Evolutionary conservation across 2,113 vertebrate species (phyloP), one percentile per base, ranked within the genome.

Genomic region (Embiotoca jacksoni): DNA sequence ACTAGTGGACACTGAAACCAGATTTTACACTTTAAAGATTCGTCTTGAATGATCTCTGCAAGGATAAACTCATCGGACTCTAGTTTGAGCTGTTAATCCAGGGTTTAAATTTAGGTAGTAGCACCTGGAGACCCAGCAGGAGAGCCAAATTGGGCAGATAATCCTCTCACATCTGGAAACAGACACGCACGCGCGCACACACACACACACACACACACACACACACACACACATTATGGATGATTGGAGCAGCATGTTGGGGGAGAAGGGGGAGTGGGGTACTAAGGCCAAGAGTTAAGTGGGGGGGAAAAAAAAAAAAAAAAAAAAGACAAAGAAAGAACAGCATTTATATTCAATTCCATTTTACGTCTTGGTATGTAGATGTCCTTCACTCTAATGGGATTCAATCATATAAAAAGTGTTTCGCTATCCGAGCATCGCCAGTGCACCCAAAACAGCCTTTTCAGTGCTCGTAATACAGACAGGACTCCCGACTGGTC

Each of bases 391-490:
- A 69, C 76, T 89, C 70, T 85, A 84, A 71, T 72, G 60, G 66
- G 82, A 85, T 82, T 89, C 63, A 78, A 82, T 92, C 75, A 88
- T 91, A 92, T 86, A 92, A 93, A 90, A 92, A 89, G 67, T 62
- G 68, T 84, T 91, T 92, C 57, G 82, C 88, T 81, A 81, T 83
- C 59, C 3, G 36, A 52, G 84, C 75, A 69, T 84, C 30, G 23
- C 23, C 23, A 37, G 67, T 39, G 16, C 52, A 65, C 83, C 72
- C 72, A 72, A 47, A 78, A 68, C 79, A 85, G 59, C 83, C 83
- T 85, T 23, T 85, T 93, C 92, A 94, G 94, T 94, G 92, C 92
- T 90, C 69, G 65, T 88, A 83, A 89, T 87, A 84, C 83, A 85
- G 82, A 91, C 84, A 91, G 72, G 82, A 87, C 81, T 86, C 23